Evolutionary conservation across 2,888 invertebrate genomes (phyloP), one percentile per base, ranked within the genome.

Genomic region (Cheilosia soror): DNA sequence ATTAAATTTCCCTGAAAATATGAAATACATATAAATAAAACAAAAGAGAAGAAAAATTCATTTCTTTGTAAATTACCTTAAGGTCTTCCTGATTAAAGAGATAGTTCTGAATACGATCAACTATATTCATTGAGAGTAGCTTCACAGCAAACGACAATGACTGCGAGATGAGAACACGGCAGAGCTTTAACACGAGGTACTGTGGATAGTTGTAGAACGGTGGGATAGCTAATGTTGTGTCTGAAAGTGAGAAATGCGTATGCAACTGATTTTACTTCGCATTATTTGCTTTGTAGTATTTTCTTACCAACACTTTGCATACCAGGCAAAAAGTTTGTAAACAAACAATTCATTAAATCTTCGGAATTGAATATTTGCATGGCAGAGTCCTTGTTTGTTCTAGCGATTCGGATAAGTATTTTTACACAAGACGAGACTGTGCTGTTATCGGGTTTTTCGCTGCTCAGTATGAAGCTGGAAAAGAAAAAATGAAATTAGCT

Each of bases 371-470:
- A 92, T 72, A 98, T 94, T 89, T 93, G 94, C 47, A 93, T 91
- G 0, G 96, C 94, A 68, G 94, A 93, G 87, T 95, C 94, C 49
- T 94, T 92, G 7, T 97, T 97, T 91, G 97, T 96, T 89, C 97
- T 94, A 0, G 95, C 94, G 47, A 98, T 91, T 87, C 97, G 94
- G 65, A 95, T 96, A 58, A 98, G 93, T 87, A 98, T 95, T 92
- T 97, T 96, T 62, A 98, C 90, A 65, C 95, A 95, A 87, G 95
- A 95, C 15, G 95, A 94, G 0, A 97, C 95, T 79, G 96, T 95
- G 88, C 95, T 94, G 40, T 96, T 94, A 78, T 95, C 93, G 0
- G 97, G 97, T 88, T 93, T 94, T 25, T 96, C 92, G 53, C 93
- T 94, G 79, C 94, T 95, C 78, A 98, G 92, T 87, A 98, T 95